Evolutionary conservation across 1,140 invertebrate genomes (phyloP), one percentile per base, ranked within the genome.

Genomic region (Ptiloglossa arizonensis): DNA sequence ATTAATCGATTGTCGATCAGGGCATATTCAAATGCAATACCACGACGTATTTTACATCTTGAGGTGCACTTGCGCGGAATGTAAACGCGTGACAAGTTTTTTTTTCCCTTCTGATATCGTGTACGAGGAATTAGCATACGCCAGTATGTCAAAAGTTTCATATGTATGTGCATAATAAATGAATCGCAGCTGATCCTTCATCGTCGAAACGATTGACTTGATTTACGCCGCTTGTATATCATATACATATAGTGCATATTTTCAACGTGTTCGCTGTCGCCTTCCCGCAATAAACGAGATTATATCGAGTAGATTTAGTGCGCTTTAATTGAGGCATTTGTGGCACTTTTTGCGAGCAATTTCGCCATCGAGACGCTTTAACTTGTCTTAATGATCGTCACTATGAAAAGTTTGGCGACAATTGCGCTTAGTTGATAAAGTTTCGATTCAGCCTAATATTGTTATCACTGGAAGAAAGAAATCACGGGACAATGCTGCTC

Each of bases 301-400:
- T 68, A 60, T 76, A 83, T 79, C 81, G 19, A 50, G 52, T 38
- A 70, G 56, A 83, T 82, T 79, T 70, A 74, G 38, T 79, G 64
- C 69, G 52, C 46, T 50, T 79, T 78, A 74, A 83, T 83, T 70
- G 82, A 74, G 48, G 48, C 56, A 72, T 38, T 73, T 83, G 48
- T 44, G 27, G 57, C 9, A 32, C 4, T 77, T 77, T 71, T 50
- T 66, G 50, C 44, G 24, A 29, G 29, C n/a, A 64, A 59, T 29
- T 50, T 15, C 38, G 1, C 32, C 24, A n/a, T 38, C 35, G 57
- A 79, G 69, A 79, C 62, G 63, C 32, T 63, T 66, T 48, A 75
- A 75, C 41, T 70, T 44, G 22, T 2, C 56, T 41, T 17, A 22
- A 52, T 24, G 22, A 52, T 52, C 41, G 13, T 29, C 11, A 11